A percentile compares a stretch with the other conserved stretches of the same genome.
Evolutionary conservation across 2,797 vertebrate species (phyloP).

Genomic region (Acrossocheilus fasciatus): DNA sequence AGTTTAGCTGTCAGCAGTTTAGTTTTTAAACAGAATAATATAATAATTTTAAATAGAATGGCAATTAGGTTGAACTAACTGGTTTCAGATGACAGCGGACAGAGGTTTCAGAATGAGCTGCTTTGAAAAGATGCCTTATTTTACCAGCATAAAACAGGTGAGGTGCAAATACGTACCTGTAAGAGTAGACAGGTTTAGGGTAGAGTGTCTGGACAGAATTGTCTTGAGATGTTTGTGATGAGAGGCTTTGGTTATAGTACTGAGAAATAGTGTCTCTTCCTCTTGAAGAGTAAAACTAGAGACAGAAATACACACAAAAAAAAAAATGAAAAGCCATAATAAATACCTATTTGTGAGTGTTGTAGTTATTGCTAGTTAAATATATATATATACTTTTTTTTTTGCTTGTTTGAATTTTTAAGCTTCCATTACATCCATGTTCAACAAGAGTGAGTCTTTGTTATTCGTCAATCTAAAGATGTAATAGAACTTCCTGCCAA

Average conservation of each 20-base stretch:
- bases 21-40: not conserved
- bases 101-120: not conserved
- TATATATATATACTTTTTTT: not conserved
- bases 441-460: slow-evolving; percentile 23
- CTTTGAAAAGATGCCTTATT: not conserved
- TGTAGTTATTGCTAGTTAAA: not conserved
- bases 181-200: slow-evolving; percentile 97
- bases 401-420: not conserved
- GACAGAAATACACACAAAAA: slow-evolving; percentile 45
- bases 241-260: slow-evolving; percentile 83
- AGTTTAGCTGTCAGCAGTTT: not conserved
- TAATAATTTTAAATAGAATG: not conserved
- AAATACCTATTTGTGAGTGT: not conserved
- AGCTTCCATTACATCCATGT: slow-evolving; percentile 10
- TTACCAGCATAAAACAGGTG: not conserved
- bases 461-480: slow-evolving; percentile 35
- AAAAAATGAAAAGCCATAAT: not conserved
- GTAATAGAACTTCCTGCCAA: slow-evolving; percentile 34
- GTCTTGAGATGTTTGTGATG: slow-evolving; percentile 79
- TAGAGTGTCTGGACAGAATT: slow-evolving; percentile 81
- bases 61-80: not conserved
- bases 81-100: not conserved
- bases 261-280: slow-evolving; percentile 70
- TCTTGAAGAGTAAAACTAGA: slow-evolving; percentile 81
- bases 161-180: slow-evolving; percentile 83